These are phyloP conservation scores for Popillia japonica DNA, from an alignment of 1,140 invertebrate genomes.

Conservation along the genomic window DNA sequence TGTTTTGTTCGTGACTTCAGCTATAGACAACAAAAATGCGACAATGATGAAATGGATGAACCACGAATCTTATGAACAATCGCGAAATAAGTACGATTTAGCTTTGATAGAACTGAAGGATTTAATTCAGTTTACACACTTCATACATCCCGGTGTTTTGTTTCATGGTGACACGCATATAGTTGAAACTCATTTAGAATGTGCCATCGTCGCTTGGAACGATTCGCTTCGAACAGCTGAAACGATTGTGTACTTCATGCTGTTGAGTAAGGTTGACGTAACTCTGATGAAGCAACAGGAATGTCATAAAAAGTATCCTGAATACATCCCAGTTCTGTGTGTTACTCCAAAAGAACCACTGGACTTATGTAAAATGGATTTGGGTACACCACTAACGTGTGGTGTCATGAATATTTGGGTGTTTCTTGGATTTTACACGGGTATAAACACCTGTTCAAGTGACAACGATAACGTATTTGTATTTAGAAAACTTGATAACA, in stretches of 20 bases:
- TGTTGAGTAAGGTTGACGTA: not conserved
- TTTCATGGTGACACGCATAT: not conserved
- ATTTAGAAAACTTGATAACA: not conserved
- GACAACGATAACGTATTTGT: not conserved
- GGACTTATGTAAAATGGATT: not conserved
- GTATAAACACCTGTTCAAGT: not conserved
- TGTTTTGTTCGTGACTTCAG: not conserved
- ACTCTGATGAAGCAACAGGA: not conserved
- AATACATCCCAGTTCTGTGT: not conserved
- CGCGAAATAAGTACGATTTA: not conserved
- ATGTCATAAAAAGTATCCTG: not conserved
- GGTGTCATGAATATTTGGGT: constrained; percentile 24
- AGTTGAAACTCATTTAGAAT: not conserved
- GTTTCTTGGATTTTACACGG: not conserved
- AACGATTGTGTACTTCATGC: not conserved
- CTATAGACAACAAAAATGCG: not conserved
- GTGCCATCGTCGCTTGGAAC: not conserved
- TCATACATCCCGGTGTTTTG: constrained; percentile 6
- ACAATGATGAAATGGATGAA: not conserved
- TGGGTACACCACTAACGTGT: not conserved
- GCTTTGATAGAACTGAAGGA: not conserved
- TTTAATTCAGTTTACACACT: not conserved
- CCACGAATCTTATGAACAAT: not conserved
- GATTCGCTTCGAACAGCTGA: not conserved
- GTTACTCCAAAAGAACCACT: not conserved